Percentiles rank a stretch among this genome's conserved stretches.
These are phyloP conservation scores for Glaucopsyche alexis DNA, from an alignment of 2,888 invertebrate species.

Conservation along the genomic window DNA sequence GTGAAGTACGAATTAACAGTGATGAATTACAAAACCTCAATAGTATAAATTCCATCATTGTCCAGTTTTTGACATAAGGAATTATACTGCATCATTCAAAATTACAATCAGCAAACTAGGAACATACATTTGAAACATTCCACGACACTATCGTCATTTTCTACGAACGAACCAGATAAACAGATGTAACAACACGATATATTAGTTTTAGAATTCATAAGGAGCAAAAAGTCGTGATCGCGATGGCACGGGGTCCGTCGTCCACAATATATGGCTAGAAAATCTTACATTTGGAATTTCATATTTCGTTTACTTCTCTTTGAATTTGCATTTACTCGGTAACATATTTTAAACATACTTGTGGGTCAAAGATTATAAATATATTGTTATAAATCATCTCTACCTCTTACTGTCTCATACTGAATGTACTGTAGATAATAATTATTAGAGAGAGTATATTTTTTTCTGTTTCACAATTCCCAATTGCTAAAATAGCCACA, in stretches of 20 bases:
- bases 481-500: no score
- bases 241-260: conserved; percentile 50
- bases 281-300: conserved; percentile 50
- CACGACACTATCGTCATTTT: conserved; percentile 34
- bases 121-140: conserved; percentile 23
- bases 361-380: conserved; percentile 21
- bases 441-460: background rate
- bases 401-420: background rate
- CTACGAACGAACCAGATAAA: conserved; percentile 38
- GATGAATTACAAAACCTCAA: background rate
- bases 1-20: no score
- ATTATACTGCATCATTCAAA: conserved; percentile 13
- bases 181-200: conserved; percentile 36
- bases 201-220: conserved; percentile 44
- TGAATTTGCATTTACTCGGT: conserved; percentile 25
- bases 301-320: conserved; percentile 46
- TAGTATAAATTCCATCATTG: background rate
- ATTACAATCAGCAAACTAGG: conserved; percentile 20
- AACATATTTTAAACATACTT: conserved; percentile 15
- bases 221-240: conserved; percentile 61
- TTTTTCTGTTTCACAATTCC: background rate
- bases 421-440: background rate
- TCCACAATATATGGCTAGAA: conserved; percentile 51
- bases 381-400: background rate
- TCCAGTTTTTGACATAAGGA: background rate